These are phyloP conservation scores for Catonia carolina DNA, from an alignment of 2,888 invertebrate species.

Conservation along the genomic window DNA sequence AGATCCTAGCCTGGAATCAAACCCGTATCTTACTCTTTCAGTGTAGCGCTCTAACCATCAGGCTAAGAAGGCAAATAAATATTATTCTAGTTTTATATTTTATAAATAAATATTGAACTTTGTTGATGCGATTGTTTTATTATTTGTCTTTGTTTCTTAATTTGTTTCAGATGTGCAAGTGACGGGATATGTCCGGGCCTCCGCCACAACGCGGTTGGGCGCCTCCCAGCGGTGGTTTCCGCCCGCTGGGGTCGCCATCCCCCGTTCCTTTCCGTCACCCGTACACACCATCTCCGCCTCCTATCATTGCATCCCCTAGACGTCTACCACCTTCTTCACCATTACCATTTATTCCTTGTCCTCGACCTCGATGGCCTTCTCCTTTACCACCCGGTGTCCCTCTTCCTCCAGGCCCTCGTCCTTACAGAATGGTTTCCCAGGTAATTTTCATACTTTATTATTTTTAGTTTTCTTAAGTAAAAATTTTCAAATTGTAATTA, in stretches of 20 bases:
- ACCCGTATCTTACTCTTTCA: too few species aligned
- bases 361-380: conserved; percentile 58
- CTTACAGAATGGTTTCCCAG: conserved; percentile 42
- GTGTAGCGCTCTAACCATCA: too few species aligned
- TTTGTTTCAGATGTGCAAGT: conserved; percentile 9
- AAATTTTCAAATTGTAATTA: too few species aligned
- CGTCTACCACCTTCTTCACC: conserved; percentile 27
- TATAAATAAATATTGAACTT: too few species aligned
- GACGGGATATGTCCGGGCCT: conserved; percentile 24
- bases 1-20: too few species aligned
- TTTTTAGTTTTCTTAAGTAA: too few species aligned
- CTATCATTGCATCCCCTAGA: conserved; percentile 22
- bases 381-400: conserved; percentile 45
- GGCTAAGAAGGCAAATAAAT: too few species aligned
- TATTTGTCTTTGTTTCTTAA: too few species aligned
- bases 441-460: conserved; percentile 45
- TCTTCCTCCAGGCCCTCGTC: conserved; percentile 43
- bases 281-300: conserved; percentile 31
- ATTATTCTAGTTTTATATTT: too few species aligned
- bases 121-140: too few species aligned
- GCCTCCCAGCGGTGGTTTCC: conserved; percentile 13
- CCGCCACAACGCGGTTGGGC: conserved; percentile 13
- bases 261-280: conserved; percentile 29
- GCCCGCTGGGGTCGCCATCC: conserved; percentile 26
- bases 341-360: conserved; percentile 53